Evolutionary conservation across 53 echinoderm and acorn worm genomes (phyloP).

Genomic region (Hippasteria phrygiana): DNA sequence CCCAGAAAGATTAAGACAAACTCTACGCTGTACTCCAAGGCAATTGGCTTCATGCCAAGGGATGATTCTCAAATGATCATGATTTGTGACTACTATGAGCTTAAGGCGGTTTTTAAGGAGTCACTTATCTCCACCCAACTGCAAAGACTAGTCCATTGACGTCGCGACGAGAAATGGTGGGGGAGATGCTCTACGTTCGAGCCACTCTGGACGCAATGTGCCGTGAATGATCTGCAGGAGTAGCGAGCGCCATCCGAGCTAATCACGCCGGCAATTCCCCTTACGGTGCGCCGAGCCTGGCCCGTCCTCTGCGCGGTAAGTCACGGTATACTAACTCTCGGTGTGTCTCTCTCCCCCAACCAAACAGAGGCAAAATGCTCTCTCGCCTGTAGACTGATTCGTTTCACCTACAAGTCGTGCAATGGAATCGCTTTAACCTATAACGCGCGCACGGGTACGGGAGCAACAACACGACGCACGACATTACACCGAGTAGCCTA

Average conservation of each 20-base stretch:
- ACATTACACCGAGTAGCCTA: no score
- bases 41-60: no score
- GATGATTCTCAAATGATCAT: no score
- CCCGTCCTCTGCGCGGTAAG: neutral
- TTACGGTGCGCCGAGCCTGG: neutral
- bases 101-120: no score
- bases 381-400: slow-evolving; percentile 16
- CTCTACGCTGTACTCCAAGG: no score
- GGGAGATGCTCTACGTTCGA: neutral
- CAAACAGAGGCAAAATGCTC: slow-evolving; percentile 6
- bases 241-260: slow-evolving; percentile 18
- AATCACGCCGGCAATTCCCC: slow-evolving; percentile 36
- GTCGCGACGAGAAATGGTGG: neutral
- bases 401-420: no score
- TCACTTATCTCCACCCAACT: neutral
- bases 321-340: slow-evolving; percentile 23
- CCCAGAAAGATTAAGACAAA: no score
- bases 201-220: slow-evolving; percentile 9
- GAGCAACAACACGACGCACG: no score
- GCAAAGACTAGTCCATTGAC: neutral
- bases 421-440: no score
- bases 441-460: neutral
- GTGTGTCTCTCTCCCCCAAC: neutral
- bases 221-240: neutral
- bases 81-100: no score